Evolutionary conservation across 2,113 vertebrate species (phyloP).

Genomic region (Mustelus asterias): DNA sequence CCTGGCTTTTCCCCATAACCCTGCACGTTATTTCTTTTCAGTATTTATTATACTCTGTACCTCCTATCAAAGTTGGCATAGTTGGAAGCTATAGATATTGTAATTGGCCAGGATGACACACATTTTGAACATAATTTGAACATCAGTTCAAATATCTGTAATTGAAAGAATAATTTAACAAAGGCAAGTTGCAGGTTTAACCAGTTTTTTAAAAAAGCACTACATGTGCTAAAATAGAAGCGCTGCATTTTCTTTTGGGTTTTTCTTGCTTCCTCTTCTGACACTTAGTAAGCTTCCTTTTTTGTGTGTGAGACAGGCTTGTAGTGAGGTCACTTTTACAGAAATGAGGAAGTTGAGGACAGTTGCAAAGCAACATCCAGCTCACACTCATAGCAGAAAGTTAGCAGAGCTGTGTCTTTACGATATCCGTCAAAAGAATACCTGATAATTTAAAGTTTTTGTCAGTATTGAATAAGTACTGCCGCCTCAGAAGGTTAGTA

Average conservation of each 20-base stretch:
- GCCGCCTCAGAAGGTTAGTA: slow-evolving; percentile 18
- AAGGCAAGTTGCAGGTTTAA: neutral
- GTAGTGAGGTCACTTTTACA: slow-evolving; percentile 27
- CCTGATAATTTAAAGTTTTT: neutral
- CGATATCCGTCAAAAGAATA: neutral
- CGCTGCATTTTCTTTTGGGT: neutral
- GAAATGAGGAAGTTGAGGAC: slow-evolving; percentile 33
- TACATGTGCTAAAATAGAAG: neutral
- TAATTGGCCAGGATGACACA: neutral
- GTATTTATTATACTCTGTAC: neutral
- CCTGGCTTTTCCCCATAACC: no score
- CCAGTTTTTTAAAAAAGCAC: neutral
- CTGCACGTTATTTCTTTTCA: no score
- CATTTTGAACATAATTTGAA: neutral
- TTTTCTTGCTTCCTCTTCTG: slow-evolving; percentile 35
- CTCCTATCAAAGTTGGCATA: neutral
- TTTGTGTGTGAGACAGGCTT: slow-evolving; percentile 17
- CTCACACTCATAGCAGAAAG: neutral
- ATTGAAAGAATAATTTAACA: neutral
- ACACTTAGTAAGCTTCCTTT: slow-evolving; percentile 23
- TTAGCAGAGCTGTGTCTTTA: neutral
- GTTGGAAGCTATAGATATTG: neutral
- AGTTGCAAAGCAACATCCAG: neutral
- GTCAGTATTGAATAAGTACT: neutral
- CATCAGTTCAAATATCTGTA: neutral